Conservation (phyloP, 2,113 vertebrate genomes). For the Clinocottus analis region DNA sequence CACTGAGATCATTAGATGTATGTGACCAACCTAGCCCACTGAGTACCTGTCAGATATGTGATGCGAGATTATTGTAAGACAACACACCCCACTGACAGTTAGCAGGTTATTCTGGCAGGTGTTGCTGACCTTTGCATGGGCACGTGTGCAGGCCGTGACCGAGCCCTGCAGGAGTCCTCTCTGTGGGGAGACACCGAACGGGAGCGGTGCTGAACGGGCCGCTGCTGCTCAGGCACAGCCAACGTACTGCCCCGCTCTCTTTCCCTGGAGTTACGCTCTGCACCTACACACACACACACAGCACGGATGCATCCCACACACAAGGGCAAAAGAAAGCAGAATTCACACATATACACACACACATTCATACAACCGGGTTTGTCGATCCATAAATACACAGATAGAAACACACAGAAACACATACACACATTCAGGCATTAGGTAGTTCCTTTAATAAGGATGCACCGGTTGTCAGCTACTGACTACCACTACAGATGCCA, state of each 20-base stretch:
- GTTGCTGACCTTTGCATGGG: constrained; percentile 95
- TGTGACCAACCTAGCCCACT: not conserved
- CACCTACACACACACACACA: constrained; percentile 70
- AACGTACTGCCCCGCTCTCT: constrained; percentile 90
- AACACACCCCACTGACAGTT: not conserved
- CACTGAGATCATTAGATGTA: not conserved
- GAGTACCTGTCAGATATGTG: not conserved
- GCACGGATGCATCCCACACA: constrained; percentile 3
- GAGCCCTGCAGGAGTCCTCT: constrained; percentile 93
- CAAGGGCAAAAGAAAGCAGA: constrained; percentile 9
- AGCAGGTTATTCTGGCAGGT: not conserved
- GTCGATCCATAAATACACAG: constrained; percentile 4
- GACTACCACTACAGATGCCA: constrained; percentile 35
- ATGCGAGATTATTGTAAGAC: not conserved
- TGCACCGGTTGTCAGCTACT: constrained; percentile 31
- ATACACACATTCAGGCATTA: constrained; percentile 33
- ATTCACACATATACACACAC: constrained; percentile 16
- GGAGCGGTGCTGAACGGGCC: constrained; percentile 92
- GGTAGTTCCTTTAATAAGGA: constrained; percentile 11
- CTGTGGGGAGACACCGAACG: constrained; percentile 97
- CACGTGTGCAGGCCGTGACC: constrained; percentile 94
- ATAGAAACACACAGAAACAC: constrained; percentile 21
- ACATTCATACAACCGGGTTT: constrained; percentile 7
- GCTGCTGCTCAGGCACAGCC: constrained; percentile 95
- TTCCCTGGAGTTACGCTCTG: constrained; percentile 93